Evolutionary conservation across 2,888 invertebrate genomes (phyloP).

Genomic region (Dryobota labecula): DNA sequence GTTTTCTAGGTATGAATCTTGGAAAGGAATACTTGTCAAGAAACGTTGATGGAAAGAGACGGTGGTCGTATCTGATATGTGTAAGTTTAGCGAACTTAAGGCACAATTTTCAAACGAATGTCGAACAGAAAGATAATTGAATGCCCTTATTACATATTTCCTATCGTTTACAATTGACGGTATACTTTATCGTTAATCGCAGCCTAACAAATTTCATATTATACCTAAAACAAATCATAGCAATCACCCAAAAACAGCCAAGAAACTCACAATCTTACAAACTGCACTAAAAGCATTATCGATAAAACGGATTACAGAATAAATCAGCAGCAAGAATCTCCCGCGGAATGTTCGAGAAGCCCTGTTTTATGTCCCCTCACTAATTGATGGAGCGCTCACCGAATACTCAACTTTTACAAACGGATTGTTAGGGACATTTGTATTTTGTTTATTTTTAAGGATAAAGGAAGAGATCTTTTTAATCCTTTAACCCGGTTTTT

Average conservation of each 20-base stretch:
- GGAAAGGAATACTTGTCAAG: slow-evolving; percentile 9
- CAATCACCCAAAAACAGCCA: slow-evolving; percentile 24
- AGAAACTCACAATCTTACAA: slow-evolving; percentile 52
- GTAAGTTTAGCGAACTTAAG: neutral
- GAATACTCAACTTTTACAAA: slow-evolving; percentile 54
- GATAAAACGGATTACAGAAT: slow-evolving; percentile 60
- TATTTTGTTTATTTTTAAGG: slow-evolving; percentile 63
- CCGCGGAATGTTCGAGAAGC: slow-evolving; percentile 47
- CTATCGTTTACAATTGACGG: neutral
- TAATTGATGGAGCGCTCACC: slow-evolving; percentile 63
- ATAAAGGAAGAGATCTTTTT: slow-evolving; percentile 38
- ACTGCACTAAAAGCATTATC: slow-evolving; percentile 60
- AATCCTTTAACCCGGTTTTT: slow-evolving; percentile 50
- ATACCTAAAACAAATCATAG: slow-evolving; percentile 44
- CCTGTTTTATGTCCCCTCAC: slow-evolving; percentile 54
- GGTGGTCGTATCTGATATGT: no score
- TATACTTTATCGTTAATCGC: neutral
- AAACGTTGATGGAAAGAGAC: neutral
- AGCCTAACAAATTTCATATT: slow-evolving; percentile 16
- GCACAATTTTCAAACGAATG: no score
- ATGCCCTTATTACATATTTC: neutral
- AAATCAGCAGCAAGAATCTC: slow-evolving; percentile 60
- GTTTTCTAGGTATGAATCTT: slow-evolving; percentile 28
- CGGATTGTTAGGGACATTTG: slow-evolving; percentile 51
- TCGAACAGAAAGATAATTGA: no score